Percentiles rank a stretch among this genome's conserved stretches.
Evolutionary conservation across 2,797 vertebrate genomes (phyloP).

Genomic region (Triplophysa bombifrons): DNA sequence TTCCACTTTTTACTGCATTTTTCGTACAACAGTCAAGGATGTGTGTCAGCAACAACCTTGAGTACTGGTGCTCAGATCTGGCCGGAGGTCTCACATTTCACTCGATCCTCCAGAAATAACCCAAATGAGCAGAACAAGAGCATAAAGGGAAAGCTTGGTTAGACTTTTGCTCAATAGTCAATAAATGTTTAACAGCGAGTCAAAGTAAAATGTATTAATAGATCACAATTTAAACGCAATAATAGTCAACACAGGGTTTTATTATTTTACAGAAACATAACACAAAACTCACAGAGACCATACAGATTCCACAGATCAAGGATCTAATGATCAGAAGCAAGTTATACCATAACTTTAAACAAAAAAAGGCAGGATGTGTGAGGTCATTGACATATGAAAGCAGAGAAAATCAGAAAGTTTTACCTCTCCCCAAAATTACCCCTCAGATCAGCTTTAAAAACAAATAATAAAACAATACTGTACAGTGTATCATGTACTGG

Average conservation of each 20-base stretch:
- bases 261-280: neutral
- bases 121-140: slow-evolving; percentile 29
- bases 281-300: neutral
- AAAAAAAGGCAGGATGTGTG: neutral
- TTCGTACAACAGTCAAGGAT: neutral
- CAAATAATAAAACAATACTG: neutral
- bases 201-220: neutral
- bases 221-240: neutral
- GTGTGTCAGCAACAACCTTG: slow-evolving; percentile 25
- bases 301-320: neutral
- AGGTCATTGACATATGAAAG: neutral
- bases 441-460: neutral
- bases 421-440: no score
- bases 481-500: neutral
- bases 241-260: neutral
- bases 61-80: neutral
- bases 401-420: no score
- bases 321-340: neutral
- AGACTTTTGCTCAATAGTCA: slow-evolving; percentile 22
- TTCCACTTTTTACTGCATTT: no score
- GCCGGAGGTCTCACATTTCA: slow-evolving; percentile 43
- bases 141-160: slow-evolving; percentile 35
- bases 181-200: slow-evolving; percentile 25
- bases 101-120: slow-evolving; percentile 49
- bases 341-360: neutral